A percentile compares a stretch with the other conserved stretches of the same genome.
phyloP scores from a whole-genome alignment of 2,888 invertebrate genomes.

The Meandrusa payeni region DNA sequence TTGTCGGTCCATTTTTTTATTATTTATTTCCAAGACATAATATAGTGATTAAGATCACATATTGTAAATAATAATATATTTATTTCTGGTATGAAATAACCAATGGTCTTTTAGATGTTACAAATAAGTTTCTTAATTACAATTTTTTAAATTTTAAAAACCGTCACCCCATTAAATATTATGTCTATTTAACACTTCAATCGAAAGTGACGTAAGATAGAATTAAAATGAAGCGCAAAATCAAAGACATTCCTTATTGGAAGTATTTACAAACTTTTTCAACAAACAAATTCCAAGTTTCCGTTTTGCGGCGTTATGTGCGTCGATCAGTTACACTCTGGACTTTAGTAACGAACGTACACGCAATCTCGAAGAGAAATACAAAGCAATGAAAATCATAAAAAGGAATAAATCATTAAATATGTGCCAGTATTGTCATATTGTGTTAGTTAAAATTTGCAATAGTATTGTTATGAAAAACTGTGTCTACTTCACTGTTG shows the following conservation, averaged over 20 bases:
- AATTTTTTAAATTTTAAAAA: too few relatives aligned
- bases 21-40: too few relatives aligned
- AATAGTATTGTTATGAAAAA: slow-evolving; percentile 12
- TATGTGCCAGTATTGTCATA: neutral
- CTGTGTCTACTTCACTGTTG: slow-evolving; percentile 5
- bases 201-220: too few relatives aligned
- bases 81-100: too few relatives aligned
- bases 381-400: slow-evolving; percentile 7
- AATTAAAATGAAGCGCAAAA: slow-evolving; percentile 1
- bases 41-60: too few relatives aligned
- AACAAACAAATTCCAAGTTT: neutral
- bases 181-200: too few relatives aligned
- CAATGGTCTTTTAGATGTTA: too few relatives aligned
- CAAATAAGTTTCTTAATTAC: too few relatives aligned
- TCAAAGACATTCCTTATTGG: slow-evolving; percentile 15
- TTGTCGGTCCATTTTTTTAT: too few relatives aligned
- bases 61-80: too few relatives aligned
- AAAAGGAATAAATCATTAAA: slow-evolving; percentile 14
- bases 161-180: too few relatives aligned
- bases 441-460: neutral
- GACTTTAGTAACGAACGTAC: neutral
- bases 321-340: neutral
- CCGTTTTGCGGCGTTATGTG: neutral
- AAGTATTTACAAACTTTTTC: slow-evolving; percentile 15
- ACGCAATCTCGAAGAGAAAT: neutral